Conservation (phyloP, 1,140 invertebrate genomes). For the Armadillidium nasatum region DNA sequence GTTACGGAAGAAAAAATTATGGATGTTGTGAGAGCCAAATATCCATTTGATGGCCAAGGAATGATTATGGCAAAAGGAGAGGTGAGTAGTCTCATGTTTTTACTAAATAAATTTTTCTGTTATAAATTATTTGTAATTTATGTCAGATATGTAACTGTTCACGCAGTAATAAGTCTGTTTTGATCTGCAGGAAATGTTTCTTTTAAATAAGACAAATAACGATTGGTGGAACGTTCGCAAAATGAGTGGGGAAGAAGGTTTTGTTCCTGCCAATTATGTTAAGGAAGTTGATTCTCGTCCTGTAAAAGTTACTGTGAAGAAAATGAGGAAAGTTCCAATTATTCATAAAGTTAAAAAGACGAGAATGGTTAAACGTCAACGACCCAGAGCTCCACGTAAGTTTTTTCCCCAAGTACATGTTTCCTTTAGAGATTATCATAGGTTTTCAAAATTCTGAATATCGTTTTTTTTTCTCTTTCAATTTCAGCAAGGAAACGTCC, state of each 20-base stretch:
- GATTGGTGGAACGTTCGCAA: constrained; percentile 99
- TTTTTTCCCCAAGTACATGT: not conserved
- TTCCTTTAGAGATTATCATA: too few relatives aligned
- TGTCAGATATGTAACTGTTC: too few relatives aligned
- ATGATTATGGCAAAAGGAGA: constrained; percentile 88
- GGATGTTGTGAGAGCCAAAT: constrained; percentile 79
- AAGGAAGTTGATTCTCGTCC: constrained; percentile 85
- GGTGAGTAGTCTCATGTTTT: constrained; percentile 51
- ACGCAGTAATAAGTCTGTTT: not conserved
- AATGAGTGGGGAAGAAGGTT: constrained; percentile 84
- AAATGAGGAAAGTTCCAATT: constrained; percentile 73
- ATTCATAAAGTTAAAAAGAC: constrained; percentile 71
- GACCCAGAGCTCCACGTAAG: constrained; percentile 47
- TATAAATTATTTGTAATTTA: not conserved
- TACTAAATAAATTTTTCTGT: constrained; percentile 12
- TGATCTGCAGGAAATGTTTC: constrained; percentile 67
- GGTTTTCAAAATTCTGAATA: not conserved
- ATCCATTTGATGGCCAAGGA: constrained; percentile 89
- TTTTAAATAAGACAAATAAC: constrained; percentile 89
- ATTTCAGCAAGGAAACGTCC: constrained; percentile 47
- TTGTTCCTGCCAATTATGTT: constrained; percentile 96
- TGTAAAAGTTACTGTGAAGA: constrained; percentile 71
- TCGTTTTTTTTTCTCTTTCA: constrained; percentile 19
- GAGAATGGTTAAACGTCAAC: constrained; percentile 55
- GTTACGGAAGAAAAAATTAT: constrained; percentile 79